Conservation (phyloP, 2,797 vertebrate species). For the Danio tinwini region DNA sequence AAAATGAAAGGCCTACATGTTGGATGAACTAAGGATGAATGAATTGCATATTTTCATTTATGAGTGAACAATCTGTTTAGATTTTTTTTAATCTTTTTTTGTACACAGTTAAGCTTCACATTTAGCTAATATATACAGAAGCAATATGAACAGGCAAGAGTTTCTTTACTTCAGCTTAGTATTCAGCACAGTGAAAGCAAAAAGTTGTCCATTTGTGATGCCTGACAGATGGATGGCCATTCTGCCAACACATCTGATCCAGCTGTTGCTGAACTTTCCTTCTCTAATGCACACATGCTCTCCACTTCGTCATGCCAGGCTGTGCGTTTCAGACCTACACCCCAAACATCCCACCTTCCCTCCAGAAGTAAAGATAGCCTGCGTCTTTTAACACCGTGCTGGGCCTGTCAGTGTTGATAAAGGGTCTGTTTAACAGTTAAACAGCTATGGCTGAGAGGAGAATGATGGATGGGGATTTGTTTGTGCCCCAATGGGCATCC, state of each 20-base stretch:
- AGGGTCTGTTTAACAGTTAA: slow-evolving; percentile 62
- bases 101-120: no score
- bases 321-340: slow-evolving; percentile 18
- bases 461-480: slow-evolving; percentile 62
- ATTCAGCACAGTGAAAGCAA: slow-evolving; percentile 18
- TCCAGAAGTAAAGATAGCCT: slow-evolving; percentile 52
- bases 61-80: no score
- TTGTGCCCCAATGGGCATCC: slow-evolving; percentile 53
- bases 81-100: no score
- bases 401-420: slow-evolving; percentile 63
- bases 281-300: slow-evolving; percentile 36
- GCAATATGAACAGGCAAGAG: no score
- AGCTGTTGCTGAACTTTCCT: slow-evolving; percentile 58
- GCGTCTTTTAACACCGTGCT: slow-evolving; percentile 62
- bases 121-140: no score
- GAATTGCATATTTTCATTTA: no score
- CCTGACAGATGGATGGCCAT: slow-evolving; percentile 48
- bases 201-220: slow-evolving; percentile 14
- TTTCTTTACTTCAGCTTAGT: background rate
- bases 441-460: slow-evolving; percentile 54
- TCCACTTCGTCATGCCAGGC: slow-evolving; percentile 40
- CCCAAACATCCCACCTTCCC: slow-evolving; percentile 35
- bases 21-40: no score
- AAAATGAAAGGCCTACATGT: no score
- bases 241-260: slow-evolving; percentile 44